Base-by-base conservation (phyloP, 92 coral and sea anemone species). In the Umimayanthus chanpuru region DNA sequence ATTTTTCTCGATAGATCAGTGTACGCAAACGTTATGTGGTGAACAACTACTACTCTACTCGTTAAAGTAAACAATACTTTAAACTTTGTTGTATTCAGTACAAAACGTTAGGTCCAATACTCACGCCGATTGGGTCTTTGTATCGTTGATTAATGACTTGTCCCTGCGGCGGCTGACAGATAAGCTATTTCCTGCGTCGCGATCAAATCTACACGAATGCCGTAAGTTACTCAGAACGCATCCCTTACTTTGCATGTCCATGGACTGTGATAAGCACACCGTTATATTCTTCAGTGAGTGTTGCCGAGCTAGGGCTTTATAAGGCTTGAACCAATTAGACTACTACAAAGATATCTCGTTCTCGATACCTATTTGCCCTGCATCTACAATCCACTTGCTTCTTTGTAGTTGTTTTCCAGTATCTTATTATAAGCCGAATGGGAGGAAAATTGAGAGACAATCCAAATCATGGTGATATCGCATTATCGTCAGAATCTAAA, bases 101-200 rank as follows among this genome's bases (percentile, higher is more conserved):
- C 47, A 61, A 75, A 75, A 39, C n/a, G 79, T n/a, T 6, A 75
- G 79, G 79, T 75, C 53, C 79, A 32, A 75, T 75, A 75, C 39
- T 15, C 20, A n/a, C 49, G 49, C 25, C 6, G 50, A 39, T 11
- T 75, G 53, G 79, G 26, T 43, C 44, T 75, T 40, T 20, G 44
- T 61, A 61, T 61, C 23, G 14, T 20, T 61, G 68, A 20, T 18
- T 61, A 61, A 61, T 21, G n/a, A 61, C 7, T 23, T 21, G 6
- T 61, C 21, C 68, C 26, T 4, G 78, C 38, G 79, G 26, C 50
- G 79, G 10, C 78, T 15, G 11, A 73, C 10, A 36, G 78, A 73
- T 73, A 32, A 32, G 49, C 41, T 11, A 36, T 36, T 73, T 38
- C 76, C 43, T 36, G 78, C 53, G 53, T 39, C 79, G 30, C 79